Conservation (phyloP, 2,113 vertebrate genomes). For the Sclerurus mexicanus region DNA sequence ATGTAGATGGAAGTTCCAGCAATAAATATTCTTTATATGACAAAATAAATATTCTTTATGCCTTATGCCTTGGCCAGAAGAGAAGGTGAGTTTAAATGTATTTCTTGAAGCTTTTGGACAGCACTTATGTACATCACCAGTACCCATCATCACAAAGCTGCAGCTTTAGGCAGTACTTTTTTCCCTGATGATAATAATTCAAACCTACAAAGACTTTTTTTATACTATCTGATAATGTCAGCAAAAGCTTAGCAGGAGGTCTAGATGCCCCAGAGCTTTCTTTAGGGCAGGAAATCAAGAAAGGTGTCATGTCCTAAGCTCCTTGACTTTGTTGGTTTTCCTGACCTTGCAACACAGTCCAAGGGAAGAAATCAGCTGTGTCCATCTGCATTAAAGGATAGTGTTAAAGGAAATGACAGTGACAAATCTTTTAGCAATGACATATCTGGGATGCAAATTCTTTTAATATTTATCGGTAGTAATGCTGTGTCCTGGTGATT, state of each 20-base stretch:
- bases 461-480: background rate
- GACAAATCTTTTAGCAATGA: background rate
- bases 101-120: background rate
- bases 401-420: background rate
- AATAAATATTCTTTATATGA: background rate
- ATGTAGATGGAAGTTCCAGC: background rate
- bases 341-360: background rate
- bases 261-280: background rate
- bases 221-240: background rate
- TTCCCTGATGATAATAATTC: constrained; percentile 10
- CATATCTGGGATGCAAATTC: background rate
- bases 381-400: background rate
- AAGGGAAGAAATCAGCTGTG: background rate
- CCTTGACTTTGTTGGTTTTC: background rate
- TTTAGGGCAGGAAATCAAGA: background rate
- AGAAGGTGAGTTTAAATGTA: background rate
- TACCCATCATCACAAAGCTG: background rate
- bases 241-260: constrained; percentile 14
- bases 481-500: background rate
- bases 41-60: background rate
- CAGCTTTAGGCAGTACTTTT: constrained; percentile 9
- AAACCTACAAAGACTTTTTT: constrained; percentile 11
- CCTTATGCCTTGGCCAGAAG: background rate
- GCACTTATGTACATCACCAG: background rate
- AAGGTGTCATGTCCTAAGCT: background rate